Conservation (phyloP, 2,888 invertebrate genomes). For the Alloscopus bannaensis region DNA sequence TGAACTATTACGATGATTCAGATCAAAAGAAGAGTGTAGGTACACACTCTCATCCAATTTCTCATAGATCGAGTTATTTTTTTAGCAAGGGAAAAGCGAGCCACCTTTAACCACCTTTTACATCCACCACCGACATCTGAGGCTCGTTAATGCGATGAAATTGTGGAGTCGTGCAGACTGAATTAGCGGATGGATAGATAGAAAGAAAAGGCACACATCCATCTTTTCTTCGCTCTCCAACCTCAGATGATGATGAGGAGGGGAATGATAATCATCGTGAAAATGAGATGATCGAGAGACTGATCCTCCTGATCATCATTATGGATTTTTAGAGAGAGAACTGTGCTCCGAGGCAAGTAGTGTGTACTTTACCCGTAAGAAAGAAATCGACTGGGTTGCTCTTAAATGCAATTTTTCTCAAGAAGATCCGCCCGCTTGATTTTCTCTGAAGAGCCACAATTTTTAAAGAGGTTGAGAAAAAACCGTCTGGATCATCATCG, state of each 20-base stretch:
- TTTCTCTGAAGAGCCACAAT: slow-evolving; percentile 41
- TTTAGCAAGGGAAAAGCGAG: not conserved
- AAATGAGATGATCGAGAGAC: slow-evolving; percentile 50
- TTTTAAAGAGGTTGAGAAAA: not conserved
- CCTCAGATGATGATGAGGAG: slow-evolving; percentile 32
- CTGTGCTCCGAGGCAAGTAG: slow-evolving; percentile 39
- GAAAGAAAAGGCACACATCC: not conserved
- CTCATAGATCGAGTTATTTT: not conserved
- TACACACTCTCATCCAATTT: no score
- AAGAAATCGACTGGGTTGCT: slow-evolving; percentile 44
- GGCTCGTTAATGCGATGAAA: slow-evolving; percentile 56
- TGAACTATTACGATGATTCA: no score
- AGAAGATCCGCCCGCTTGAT: slow-evolving; percentile 56
- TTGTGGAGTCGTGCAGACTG: slow-evolving; percentile 54
- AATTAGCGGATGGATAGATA: slow-evolving; percentile 59
- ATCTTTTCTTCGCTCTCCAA: not conserved
- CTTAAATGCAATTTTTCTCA: slow-evolving; percentile 47
- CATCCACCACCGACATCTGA: slow-evolving; percentile 12
- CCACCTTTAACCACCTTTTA: not conserved
- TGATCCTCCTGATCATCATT: not conserved
- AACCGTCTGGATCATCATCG: slow-evolving; percentile 26
- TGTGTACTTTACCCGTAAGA: not conserved
- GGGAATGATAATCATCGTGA: slow-evolving; percentile 41
- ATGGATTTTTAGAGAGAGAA: no score
- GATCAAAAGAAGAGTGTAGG: not conserved